Base-by-base conservation (phyloP, 2,888 invertebrate species). In the Plagodis pulveraria region DNA sequence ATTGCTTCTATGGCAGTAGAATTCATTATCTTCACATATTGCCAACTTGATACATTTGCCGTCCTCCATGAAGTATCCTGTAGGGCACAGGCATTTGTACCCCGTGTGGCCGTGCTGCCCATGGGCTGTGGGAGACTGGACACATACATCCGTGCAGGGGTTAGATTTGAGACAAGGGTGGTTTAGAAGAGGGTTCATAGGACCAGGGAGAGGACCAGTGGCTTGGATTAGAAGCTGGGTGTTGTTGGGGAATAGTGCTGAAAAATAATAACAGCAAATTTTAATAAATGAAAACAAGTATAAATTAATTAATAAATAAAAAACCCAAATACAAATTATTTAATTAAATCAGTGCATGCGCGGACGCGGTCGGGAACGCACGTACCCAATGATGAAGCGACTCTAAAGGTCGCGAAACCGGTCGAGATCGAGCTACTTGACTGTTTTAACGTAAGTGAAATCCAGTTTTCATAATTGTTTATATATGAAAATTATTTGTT, bases 61-160 rank as follows among this genome's bases (percentile, higher is more conserved):
- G 0, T 78, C 72, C 0, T 78, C 72, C 9, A 96, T 85, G 0
- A 92, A 79, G 77, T 95, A 92, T 0, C 96, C 96, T 0, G 94
- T 82, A 0, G 97, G 96, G 77, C 98, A 98, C 0, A 94, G 75
- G 62, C 94, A 95, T 6, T 81, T 80, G 66, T 86, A 87, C 0
- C 70, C 71, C 64, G 77, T 38, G 40, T 56, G 48, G 9, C 65
- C 58, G 32, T 71, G 1, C 12, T 42, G 42, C 6, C 12, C 66
- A 6, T 69, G 38, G 68, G 10, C 55, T 61, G 5, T 47, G 79
- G 43, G 81, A 54, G 5, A 66, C 77, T 95, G 93, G 2, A 96
- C 93, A 74, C 97, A 97, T 8, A 97, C 83, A 77, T 97, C 96
- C 4, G 96, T 95, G 73, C 97, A 97, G 0, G 94, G 94, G 42